Evolutionary conservation across 2,888 invertebrate species (phyloP), one percentile per base, ranked within the genome.

Genomic region (Eupithecia pulchellata): DNA sequence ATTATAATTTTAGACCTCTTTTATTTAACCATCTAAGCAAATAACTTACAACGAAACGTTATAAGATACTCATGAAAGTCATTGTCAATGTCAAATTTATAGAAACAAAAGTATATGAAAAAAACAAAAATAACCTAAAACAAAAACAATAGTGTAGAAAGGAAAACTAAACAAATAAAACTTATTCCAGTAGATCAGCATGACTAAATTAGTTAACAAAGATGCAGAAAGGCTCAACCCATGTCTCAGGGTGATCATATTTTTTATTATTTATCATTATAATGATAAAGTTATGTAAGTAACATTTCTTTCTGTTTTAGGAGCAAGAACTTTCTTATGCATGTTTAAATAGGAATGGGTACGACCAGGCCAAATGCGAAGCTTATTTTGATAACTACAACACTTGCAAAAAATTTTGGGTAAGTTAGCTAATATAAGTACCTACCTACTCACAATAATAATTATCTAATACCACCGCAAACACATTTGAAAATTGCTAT

Each of bases 371-470:
- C 0, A 95, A 95, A 82, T 98, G 98, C 83, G 88, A 91, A 80
- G 70, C 88, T 0, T 95, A 96, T 84, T 97, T 97, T 83, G 95
- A 95, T 47, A 98, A 98, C 87, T 98, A 97, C 84, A 97, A 96
- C 74, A 95, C 94, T 4, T 98, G 98, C 87, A 97, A 96, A 86
- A 95, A 95, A 74, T 98, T 98, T 91, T 98, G 98, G 98, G 98
- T 97, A 94, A 89, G 84, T 32, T 8, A 47, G 42, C n/a, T n/a
- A n/a, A n/a, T n/a, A n/a, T n/a, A n/a, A n/a, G n/a, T n/a, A n/a
- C n/a, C n/a, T n/a, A n/a, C n/a, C n/a, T n/a, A n/a, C n/a, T n/a
- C n/a, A n/a, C n/a, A n/a, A n/a, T n/a, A n/a, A n/a, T n/a, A n/a
- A n/a, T n/a, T n/a, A n/a, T n/a, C n/a, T n/a, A n/a, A n/a, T n/a